Base-by-base conservation (phyloP, 64 coral and sea anemone genomes). In the Montipora efflorescens region DNA sequence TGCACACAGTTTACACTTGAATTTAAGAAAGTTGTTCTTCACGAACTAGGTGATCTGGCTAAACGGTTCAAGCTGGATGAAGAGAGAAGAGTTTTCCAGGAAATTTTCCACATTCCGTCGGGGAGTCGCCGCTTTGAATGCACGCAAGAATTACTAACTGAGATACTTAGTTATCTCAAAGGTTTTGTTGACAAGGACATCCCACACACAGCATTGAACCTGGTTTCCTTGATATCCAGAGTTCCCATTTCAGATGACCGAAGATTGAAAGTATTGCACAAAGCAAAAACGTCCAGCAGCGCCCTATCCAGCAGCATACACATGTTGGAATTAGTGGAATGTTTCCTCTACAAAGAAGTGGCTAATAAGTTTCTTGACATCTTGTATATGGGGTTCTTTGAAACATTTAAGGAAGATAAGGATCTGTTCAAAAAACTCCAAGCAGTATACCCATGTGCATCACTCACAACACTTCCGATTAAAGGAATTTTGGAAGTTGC, bases 311-410 rank as follows among this genome's bases (percentile, higher is more conserved):
- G 4, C 20, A 8, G 82, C 5, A 4, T 21, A 71, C 66, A 19
- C 7, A 86, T 86, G 20, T 71, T 86, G 66, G 0, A 28, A 0
- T 11, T 86, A 46, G 0, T 86, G 13, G 7, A 12, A 4, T 4
- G 9, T 1, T 3, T 23, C 2, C n/a, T 9, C 0, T 0, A 20
- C 13, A 12, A 4, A 23, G 36, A 71, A 67, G 5, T 9, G 49
- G 67, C 45, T 13, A 71, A 86, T 86, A 18, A 70, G 11, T 14
- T 48, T 50, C 72, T 86, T 86, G 82, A 86, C 67, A 43, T 71
- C 15, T 8, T 71, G 16, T 22, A 12, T 50, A 10, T 47, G 47
- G 47, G 0, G 1, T 21, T 86, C 22, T 3, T 50, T 20, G 45
- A 86, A 8, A 22, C 16, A 67, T 43, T 84, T 18, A 48, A 69